Conservation (phyloP, 2,113 vertebrate species). For the Phyllopteryx taeniolatus region DNA sequence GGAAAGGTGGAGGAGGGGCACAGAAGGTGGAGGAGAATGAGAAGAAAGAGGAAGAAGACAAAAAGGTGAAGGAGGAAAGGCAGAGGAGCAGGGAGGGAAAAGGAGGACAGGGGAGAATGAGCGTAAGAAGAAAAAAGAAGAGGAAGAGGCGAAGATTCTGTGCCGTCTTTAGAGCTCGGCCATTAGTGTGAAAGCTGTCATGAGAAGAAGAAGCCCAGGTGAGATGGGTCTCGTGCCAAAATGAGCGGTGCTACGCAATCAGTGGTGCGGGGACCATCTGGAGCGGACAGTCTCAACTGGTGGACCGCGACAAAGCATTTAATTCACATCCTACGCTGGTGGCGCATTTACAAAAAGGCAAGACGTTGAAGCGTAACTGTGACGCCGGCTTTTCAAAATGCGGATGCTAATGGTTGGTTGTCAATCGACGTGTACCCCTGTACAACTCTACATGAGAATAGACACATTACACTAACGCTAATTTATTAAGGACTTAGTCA, state of each 20-base stretch:
- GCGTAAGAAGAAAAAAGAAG: background rate
- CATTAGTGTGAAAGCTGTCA: conserved; percentile 21
- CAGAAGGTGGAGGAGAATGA: background rate
- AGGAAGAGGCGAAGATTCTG: background rate
- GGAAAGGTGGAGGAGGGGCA: background rate
- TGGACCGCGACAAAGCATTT: background rate
- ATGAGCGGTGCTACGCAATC: background rate
- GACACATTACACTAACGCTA: too few relatives aligned
- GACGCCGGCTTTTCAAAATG: too few relatives aligned
- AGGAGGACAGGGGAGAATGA: background rate
- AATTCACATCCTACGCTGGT: background rate
- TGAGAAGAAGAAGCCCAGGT: conserved; percentile 3
- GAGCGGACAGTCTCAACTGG: background rate
- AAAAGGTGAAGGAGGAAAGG: background rate
- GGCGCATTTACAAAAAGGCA: background rate
- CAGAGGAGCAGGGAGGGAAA: background rate
- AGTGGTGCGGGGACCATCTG: background rate
- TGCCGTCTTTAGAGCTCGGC: conserved; percentile 6
- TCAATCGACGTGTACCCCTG: too few relatives aligned
- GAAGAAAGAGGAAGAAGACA: too few relatives aligned
- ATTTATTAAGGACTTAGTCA: too few relatives aligned
- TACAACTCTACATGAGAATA: too few relatives aligned
- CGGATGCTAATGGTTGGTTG: too few relatives aligned
- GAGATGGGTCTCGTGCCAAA: conserved; percentile 3
- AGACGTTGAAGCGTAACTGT: background rate